These are phyloP conservation scores for Eurypyga helias DNA, from an alignment of 2,113 vertebrate species.

Conservation along the genomic window DNA sequence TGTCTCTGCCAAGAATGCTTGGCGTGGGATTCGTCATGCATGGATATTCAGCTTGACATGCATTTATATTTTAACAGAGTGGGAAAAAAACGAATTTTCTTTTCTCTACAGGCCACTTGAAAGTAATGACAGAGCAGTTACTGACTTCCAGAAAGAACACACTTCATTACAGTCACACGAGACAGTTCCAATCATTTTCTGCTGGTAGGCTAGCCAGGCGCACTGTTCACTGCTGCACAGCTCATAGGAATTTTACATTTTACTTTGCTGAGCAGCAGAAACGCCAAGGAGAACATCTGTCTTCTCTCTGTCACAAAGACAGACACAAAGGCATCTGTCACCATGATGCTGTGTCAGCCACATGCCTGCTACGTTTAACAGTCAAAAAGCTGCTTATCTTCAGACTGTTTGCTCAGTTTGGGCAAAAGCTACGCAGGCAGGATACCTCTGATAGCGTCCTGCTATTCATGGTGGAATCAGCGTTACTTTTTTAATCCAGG, in stretches of 20 bases:
- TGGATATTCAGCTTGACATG: background rate
- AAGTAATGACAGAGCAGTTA: background rate
- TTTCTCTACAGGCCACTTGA: background rate
- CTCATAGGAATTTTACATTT: background rate
- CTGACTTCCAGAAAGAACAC: background rate
- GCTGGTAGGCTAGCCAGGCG: background rate
- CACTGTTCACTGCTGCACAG: background rate
- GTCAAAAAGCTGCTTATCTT: slow-evolving; percentile 21
- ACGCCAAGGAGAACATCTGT: slow-evolving; percentile 36
- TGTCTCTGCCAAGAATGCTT: background rate
- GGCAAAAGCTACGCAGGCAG: background rate
- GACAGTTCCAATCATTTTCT: background rate
- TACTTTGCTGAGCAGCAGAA: slow-evolving; percentile 17
- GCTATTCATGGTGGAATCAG: background rate
- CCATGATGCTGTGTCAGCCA: background rate
- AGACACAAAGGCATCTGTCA: slow-evolving; percentile 26
- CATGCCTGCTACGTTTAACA: background rate
- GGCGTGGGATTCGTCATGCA: background rate
- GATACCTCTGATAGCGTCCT: background rate
- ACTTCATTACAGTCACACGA: background rate
- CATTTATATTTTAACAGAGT: background rate
- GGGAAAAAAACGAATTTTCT: background rate
- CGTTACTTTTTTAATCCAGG: background rate
- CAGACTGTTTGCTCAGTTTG: background rate
- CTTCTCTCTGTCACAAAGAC: slow-evolving; percentile 6